Evolutionary conservation across 2,113 vertebrate species (phyloP), one percentile per base, ranked within the genome.

Genomic region (Trachemys scripta): DNA sequence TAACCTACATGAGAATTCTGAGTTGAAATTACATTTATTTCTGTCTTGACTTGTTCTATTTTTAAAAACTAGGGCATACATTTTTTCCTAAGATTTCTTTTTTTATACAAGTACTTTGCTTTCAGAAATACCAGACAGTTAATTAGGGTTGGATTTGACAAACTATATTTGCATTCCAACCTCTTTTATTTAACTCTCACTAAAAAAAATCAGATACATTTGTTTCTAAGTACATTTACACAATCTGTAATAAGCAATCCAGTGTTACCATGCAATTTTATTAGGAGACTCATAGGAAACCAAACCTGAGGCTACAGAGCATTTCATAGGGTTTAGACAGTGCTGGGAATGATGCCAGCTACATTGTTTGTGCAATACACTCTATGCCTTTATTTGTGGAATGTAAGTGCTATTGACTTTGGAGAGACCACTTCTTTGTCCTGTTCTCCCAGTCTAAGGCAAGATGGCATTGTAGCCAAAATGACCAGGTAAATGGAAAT

Each of bases 361-460:
- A 92, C 25, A 76, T 91, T 98, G 96, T 96, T 98, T 95, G 96
- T 95, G 89, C 94, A 94, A 91, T 75, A 49, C 93, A 91, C 92
- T 93, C 88, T 91, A 80, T 78, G 89, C 96, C 93, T 97, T 97
- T 96, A 91, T 96, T 97, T 82, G 56, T 85, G 78, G 45, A 35
- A 16, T 88, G 84, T 82, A 86, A 95, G 80, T 94, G 62, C 53
- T 85, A 88, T 91, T 96, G 95, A 91, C 93, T 97, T 96, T 94
- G 91, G 84, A 95, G 95, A 97, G 92, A 94, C 91, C 80, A 16
- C 88, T 95, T 82, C 85, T 96, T 95, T 87, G 51, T 88, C 90
- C 89, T 5, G 0, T 82, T 95, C 84, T 97, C 82, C 79, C 91
- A 93, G 72, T 85, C 57, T 91, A 95, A 92, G 65, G 87, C 90